phyloP scores from a whole-genome alignment of 2,888 invertebrate species.

The Dicranocentrus wangi region DNA sequence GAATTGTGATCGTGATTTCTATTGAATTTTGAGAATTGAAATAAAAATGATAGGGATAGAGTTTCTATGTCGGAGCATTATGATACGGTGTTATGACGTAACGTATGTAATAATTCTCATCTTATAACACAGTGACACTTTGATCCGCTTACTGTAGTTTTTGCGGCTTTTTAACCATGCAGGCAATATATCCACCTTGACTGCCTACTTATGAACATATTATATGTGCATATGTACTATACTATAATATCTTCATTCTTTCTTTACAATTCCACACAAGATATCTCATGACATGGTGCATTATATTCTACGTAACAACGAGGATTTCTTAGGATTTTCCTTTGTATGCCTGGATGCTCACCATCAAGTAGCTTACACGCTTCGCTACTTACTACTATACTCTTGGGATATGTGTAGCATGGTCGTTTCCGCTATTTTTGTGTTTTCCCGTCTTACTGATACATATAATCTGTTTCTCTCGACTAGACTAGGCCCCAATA shows the following conservation, averaged over 20 bases:
- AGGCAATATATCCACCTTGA: background rate
- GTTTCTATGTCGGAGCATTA: too few species aligned
- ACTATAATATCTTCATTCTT: too few species aligned
- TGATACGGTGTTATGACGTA: too few species aligned
- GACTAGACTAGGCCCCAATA: too few species aligned
- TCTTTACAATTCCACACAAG: conserved; percentile 2
- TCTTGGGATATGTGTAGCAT: conserved; percentile 5
- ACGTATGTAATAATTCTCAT: too few species aligned
- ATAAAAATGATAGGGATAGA: background rate
- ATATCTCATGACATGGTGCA: conserved; percentile 15
- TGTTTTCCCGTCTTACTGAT: background rate
- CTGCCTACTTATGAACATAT: background rate
- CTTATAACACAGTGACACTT: background rate
- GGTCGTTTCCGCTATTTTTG: background rate
- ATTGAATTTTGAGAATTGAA: background rate
- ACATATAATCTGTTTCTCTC: too few species aligned
- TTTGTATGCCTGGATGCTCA: conserved; percentile 39
- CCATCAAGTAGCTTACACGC: conserved; percentile 30
- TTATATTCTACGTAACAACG: conserved; percentile 8
- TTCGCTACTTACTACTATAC: conserved; percentile 26
- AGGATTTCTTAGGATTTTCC: conserved; percentile 24
- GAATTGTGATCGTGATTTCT: background rate
- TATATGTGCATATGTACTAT: too few species aligned
- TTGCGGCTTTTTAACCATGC: conserved; percentile 1
- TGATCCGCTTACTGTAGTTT: conserved; percentile 27